These are phyloP conservation scores for Chloroceryle inda DNA, from an alignment of 2,797 vertebrate genomes.

Conservation along the genomic window DNA sequence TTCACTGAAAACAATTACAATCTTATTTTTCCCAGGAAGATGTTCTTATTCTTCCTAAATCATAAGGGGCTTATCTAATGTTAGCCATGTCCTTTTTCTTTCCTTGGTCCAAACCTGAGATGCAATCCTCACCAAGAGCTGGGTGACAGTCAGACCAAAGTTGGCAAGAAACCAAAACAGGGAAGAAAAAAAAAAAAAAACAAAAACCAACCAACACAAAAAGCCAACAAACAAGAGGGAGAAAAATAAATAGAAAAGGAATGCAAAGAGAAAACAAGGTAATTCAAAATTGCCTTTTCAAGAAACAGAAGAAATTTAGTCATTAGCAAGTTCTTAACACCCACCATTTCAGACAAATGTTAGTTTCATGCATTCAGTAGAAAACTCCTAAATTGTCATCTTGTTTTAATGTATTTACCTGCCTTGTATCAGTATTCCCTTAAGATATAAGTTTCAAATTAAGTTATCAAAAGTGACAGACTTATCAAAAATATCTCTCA, in stretches of 20 bases:
- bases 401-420: conserved; percentile 76
- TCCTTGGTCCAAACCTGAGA: not conserved
- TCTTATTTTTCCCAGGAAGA: not conserved
- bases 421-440: conserved; percentile 64
- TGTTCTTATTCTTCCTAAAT: not conserved
- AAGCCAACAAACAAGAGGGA: not conserved
- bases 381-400: conserved; percentile 63
- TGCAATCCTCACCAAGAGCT: not conserved
- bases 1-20: not conserved
- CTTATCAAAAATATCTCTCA: conserved; percentile 71
- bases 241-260: not conserved
- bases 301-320: conserved; percentile 35
- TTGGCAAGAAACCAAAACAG: conserved; percentile 8
- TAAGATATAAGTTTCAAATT: conserved; percentile 77
- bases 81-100: not conserved
- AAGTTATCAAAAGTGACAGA: conserved; percentile 76
- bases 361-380: conserved; percentile 37
- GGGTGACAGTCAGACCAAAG: not conserved
- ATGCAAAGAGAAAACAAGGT: conserved; percentile 9
- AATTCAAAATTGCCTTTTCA: conserved; percentile 19
- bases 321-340: conserved; percentile 32
- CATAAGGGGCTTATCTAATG: not conserved
- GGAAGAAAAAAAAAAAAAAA: fast-evolving
- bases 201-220: not conserved
- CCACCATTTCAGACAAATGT: conserved; percentile 21